phyloP scores from a whole-genome alignment of 2,797 vertebrate species.

The Liparis tanakae region DNA sequence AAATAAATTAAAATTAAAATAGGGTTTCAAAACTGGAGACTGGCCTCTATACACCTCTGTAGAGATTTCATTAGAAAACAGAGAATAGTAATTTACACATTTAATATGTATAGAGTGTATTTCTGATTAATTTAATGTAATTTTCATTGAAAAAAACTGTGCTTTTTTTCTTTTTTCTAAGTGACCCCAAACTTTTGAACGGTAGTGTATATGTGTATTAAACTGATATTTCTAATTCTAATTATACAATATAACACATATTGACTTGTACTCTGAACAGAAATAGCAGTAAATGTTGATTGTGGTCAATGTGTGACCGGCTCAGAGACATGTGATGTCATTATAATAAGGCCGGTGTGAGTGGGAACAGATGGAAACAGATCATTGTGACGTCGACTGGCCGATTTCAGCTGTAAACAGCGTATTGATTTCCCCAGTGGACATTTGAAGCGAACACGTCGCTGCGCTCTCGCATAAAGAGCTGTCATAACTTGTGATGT shows the following conservation, averaged over 20 bases:
- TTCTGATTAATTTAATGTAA: too few species aligned
- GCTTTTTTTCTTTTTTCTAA: too few species aligned
- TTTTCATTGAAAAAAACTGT: too few species aligned
- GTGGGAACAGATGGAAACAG: constrained; percentile 70
- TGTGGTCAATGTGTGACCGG: constrained; percentile 41
- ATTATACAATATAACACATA: not conserved
- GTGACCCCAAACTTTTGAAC: too few species aligned
- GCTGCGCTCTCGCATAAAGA: constrained; percentile 47
- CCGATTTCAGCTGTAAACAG: constrained; percentile 73
- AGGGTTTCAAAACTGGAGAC: too few species aligned
- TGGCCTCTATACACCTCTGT: too few species aligned
- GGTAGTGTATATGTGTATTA: too few species aligned
- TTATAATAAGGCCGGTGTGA: constrained; percentile 58
- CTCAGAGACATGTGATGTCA: constrained; percentile 55
- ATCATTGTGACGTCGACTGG: constrained; percentile 71
- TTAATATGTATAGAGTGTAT: too few species aligned
- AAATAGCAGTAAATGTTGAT: constrained; percentile 44
- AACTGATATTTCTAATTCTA: not conserved
- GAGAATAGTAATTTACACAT: too few species aligned
- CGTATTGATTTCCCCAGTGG: constrained; percentile 71
- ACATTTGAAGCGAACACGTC: constrained; percentile 67
- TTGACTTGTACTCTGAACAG: constrained; percentile 14
- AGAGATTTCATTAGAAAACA: too few species aligned
- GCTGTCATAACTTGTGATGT: constrained; percentile 51
- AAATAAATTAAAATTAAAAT: too few species aligned